Percentiles rank a stretch among this genome's conserved stretches.
phyloP scores from a whole-genome alignment of 2,113 vertebrate genomes.

The Antechinus stuartii region DNA sequence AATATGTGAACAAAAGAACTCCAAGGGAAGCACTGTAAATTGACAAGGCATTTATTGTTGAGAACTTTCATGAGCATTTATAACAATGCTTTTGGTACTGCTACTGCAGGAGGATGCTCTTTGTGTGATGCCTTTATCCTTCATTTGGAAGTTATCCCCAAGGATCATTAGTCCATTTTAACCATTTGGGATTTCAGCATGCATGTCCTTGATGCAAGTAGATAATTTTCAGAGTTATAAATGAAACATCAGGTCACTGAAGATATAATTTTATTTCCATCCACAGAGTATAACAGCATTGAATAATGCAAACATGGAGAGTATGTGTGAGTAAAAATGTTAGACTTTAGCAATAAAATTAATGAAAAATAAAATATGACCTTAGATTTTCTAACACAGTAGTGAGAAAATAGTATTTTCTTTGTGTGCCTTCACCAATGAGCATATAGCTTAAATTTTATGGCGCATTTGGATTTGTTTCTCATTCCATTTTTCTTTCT shows the following conservation, averaged over 20 bases:
- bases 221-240: conserved; percentile 39
- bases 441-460: background rate
- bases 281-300: background rate
- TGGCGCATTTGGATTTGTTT: background rate
- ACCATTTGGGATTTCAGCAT: background rate
- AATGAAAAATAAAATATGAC: conserved; percentile 10
- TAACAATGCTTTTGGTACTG: background rate
- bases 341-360: background rate
- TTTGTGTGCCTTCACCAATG: background rate
- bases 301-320: background rate
- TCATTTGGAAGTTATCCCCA: background rate
- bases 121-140: background rate
- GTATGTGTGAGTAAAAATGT: background rate
- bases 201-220: background rate
- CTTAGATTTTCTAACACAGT: background rate
- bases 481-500: background rate
- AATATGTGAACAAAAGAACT: conserved; percentile 50
- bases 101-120: background rate
- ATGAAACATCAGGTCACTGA: conserved; percentile 28
- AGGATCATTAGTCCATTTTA: background rate
- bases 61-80: background rate
- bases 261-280: background rate
- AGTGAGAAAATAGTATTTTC: background rate
- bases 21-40: conserved; percentile 1
- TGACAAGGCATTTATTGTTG: background rate